These are phyloP conservation scores for Cuniculus paca DNA, from an alignment of 2,797 vertebrate genomes.

Conservation along the genomic window DNA sequence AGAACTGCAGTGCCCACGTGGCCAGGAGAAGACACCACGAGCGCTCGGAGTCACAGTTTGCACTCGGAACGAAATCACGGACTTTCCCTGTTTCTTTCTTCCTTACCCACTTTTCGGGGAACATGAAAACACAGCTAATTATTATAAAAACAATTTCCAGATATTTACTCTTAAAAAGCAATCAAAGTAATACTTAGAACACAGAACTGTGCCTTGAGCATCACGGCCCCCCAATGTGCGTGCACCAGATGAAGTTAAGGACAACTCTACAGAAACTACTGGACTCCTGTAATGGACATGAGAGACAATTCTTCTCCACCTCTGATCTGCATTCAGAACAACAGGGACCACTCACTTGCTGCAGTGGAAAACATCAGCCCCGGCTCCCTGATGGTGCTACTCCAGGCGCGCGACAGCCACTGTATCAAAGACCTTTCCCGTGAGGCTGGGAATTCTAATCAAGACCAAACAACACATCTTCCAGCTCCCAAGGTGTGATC, in stretches of 20 bases:
- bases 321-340: constrained; percentile 13
- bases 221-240: neutral
- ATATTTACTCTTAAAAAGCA: neutral
- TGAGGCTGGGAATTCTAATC: neutral
- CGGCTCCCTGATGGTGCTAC: neutral
- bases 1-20: neutral
- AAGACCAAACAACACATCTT: neutral
- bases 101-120: neutral
- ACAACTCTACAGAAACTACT: neutral
- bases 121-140: neutral
- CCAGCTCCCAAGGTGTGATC: neutral
- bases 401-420: neutral
- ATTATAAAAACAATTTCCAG: neutral
- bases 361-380: neutral
- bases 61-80: neutral
- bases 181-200: constrained; percentile 11
- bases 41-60: too few species aligned
- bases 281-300: neutral
- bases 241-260: neutral
- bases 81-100: neutral
- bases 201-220: neutral
- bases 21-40: neutral
- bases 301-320: neutral
- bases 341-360: neutral
- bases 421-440: neutral